These are phyloP conservation scores for Nephrotoma appendiculata DNA, from an alignment of 2,888 invertebrate species.

Conservation along the genomic window DNA sequence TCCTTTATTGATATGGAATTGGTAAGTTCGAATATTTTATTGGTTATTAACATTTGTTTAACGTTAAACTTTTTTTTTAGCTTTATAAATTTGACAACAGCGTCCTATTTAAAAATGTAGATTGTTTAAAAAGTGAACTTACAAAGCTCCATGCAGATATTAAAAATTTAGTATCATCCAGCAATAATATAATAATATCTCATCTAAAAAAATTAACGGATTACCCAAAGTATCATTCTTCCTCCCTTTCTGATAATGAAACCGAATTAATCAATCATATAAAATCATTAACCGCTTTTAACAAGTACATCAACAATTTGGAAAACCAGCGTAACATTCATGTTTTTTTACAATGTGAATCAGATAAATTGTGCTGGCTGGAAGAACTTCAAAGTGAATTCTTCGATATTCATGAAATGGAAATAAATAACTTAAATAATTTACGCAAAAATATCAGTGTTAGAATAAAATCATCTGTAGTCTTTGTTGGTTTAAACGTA, in stretches of 20 bases:
- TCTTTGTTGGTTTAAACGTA: not conserved
- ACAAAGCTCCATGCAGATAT: not conserved
- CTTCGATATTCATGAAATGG: not conserved
- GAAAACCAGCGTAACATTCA: not conserved
- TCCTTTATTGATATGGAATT: not conserved
- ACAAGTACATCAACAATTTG: not conserved
- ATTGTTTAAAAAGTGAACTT: not conserved
- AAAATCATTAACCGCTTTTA: not conserved
- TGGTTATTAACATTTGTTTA: not conserved
- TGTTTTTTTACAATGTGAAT: not conserved
- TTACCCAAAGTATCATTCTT: not conserved
- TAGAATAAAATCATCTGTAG: not conserved
- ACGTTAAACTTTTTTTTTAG: not conserved
- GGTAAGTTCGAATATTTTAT: not conserved
- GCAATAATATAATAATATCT: not conserved
- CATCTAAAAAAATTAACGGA: not conserved
- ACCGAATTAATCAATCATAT: not conserved
- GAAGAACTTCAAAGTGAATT: not conserved
- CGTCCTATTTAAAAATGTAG: not conserved
- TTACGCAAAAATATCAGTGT: not conserved
- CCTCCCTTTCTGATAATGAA: not conserved
- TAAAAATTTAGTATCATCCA: not conserved
- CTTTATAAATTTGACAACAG: not conserved
- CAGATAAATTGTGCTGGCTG: not conserved
- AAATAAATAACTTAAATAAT: not conserved